Evolutionary conservation across 1,140 invertebrate genomes (phyloP).

Genomic region (Liolophura sinensis): DNA sequence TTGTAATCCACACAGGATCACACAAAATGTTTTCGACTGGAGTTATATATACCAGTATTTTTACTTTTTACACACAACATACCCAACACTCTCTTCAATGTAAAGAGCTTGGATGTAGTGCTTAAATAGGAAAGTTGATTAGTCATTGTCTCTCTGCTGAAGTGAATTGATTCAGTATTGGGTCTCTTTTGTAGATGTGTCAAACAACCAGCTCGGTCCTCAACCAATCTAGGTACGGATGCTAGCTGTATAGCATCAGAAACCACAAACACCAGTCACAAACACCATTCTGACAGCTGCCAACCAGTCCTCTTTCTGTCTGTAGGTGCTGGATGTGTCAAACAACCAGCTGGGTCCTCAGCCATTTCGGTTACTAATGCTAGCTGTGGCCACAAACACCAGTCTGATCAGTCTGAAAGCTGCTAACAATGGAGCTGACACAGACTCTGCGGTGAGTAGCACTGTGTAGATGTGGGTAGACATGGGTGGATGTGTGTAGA

Average conservation of each 20-base stretch:
- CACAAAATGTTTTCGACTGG: no score
- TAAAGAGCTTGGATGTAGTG: no score
- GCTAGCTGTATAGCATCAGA: no score
- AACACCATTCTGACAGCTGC: no score
- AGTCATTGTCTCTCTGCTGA: no score
- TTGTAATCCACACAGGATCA: no score
- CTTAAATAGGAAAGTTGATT: no score
- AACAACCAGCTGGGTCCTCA: constrained; percentile 44
- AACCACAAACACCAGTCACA: constrained; percentile 29
- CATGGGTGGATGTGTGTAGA: no score
- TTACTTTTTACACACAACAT: no score
- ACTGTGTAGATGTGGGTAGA: background rate
- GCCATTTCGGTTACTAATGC: constrained; percentile 39
- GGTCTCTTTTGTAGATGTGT: constrained; percentile 25
- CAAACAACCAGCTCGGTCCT: constrained; percentile 42
- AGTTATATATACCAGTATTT: no score
- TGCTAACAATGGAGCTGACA: constrained; percentile 43
- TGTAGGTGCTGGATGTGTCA: constrained; percentile 43
- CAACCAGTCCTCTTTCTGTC: constrained; percentile 2
- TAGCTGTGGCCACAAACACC: constrained; percentile 36
- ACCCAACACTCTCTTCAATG: no score
- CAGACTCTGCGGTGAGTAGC: constrained; percentile 45
- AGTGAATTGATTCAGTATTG: no score
- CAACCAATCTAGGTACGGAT: constrained; percentile 41
- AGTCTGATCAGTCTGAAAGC: constrained; percentile 38